Evolutionary conservation across 1,140 invertebrate genomes (phyloP).

Genomic region (Cydia amplana): DNA sequence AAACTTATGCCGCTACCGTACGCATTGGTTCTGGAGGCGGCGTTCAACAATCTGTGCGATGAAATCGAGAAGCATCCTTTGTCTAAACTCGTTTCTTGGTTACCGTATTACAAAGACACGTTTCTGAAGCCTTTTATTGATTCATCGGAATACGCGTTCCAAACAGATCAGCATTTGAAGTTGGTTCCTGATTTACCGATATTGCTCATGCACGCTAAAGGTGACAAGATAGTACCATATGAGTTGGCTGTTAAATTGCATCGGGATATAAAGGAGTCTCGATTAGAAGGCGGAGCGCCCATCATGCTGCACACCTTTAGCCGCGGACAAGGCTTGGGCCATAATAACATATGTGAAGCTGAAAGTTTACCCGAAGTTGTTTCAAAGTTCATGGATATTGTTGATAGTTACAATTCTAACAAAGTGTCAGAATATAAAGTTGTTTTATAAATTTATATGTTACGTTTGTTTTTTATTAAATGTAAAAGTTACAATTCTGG

Average conservation of each 20-base stretch:
- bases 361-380: conserved; percentile 5
- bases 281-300: conserved; percentile 37
- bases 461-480: too few relatives aligned
- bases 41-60: conserved; percentile 62
- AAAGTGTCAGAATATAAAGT: neutral
- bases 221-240: conserved; percentile 61
- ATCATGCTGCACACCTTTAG: conserved; percentile 57
- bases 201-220: conserved; percentile 57
- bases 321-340: conserved; percentile 47
- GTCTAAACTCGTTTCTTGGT: conserved; percentile 65
- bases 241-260: conserved; percentile 59
- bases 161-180: conserved; percentile 56
- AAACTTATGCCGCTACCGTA: conserved; percentile 46
- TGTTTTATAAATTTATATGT: neutral
- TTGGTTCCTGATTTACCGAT: conserved; percentile 47
- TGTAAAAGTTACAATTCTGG: neutral
- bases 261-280: conserved; percentile 40
- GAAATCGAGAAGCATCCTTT: conserved; percentile 64
- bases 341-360: conserved; percentile 60
- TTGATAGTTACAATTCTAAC: neutral
- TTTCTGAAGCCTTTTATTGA: conserved; percentile 60
- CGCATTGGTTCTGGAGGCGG: conserved; percentile 56
- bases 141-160: conserved; percentile 58
- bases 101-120: conserved; percentile 62
- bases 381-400: neutral